Evolutionary conservation across 2,797 vertebrate species (phyloP).

Genomic region (Stomatorhinus walkeri): DNA sequence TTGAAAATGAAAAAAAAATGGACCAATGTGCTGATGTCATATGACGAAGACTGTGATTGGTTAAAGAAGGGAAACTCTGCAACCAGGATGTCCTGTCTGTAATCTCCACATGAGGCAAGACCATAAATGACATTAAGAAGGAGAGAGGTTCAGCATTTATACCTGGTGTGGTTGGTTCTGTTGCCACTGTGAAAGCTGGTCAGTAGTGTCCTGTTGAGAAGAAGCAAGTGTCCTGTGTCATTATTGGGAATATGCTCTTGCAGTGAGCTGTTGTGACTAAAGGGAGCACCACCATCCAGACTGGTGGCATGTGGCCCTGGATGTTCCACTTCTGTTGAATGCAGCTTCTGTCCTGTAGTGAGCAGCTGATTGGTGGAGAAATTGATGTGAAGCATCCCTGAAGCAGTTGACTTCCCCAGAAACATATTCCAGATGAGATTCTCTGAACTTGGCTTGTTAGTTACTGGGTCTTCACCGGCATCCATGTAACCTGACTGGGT

Average conservation of each 20-base stretch:
- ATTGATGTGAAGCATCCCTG: slow-evolving; percentile 49
- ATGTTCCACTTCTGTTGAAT: slow-evolving; percentile 43
- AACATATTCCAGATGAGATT: slow-evolving; percentile 54
- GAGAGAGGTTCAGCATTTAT: not conserved
- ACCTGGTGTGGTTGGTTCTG: slow-evolving; percentile 69
- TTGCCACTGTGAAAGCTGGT: slow-evolving; percentile 46
- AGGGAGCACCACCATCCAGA: slow-evolving; percentile 28
- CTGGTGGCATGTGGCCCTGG: slow-evolving; percentile 54
- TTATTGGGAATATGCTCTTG: slow-evolving; percentile 56
- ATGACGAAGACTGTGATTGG: not conserved
- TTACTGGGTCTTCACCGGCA: slow-evolving; percentile 39
- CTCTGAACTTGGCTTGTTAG: slow-evolving; percentile 44
- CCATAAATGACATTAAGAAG: not conserved
- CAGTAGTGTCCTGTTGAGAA: slow-evolving; percentile 49
- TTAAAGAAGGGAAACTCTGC: not conserved
- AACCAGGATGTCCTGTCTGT: not conserved
- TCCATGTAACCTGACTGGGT: slow-evolving; percentile 49
- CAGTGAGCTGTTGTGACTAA: slow-evolving; percentile 51
- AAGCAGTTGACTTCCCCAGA: slow-evolving; percentile 40
- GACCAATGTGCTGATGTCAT: not conserved
- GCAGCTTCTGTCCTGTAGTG: slow-evolving; percentile 35
- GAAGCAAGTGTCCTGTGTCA: slow-evolving; percentile 42
- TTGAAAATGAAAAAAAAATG: not conserved
- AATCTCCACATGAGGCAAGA: not conserved
- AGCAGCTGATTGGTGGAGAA: slow-evolving; percentile 56